Base-by-base conservation (phyloP, 1,140 invertebrate species). In the Drosophila trapezifrons region DNA sequence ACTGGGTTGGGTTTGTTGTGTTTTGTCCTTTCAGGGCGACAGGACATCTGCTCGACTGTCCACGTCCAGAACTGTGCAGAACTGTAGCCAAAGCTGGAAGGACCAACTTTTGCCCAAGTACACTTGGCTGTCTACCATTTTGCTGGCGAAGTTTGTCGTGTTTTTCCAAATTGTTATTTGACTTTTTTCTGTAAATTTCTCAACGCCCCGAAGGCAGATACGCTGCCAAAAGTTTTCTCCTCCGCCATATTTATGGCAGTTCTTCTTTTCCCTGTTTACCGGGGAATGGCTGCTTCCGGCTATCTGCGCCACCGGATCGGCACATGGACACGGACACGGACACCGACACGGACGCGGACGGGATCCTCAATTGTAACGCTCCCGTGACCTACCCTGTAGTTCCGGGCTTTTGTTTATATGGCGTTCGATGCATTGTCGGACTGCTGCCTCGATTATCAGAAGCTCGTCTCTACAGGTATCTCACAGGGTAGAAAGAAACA, bases 391-490 rank as follows among this genome's bases (percentile, higher is more conserved):
- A 98, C 97, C 97, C 97, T 98, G 97, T 98, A 98, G 97, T 98
- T 98, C 97, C 97, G 97, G 97, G 97, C 96, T 98, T 98, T 97
- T 98, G 97, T 98, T 96, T 97, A 96, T 96, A 95, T 96, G 95
- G 95, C 95, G 90, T 73, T 38, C 65, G 67, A 40, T 38, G 46
- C 32, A 69, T 52, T 69, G 57, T 59, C 43, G 51, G 65, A 80
- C 76, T 78, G 78, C 72, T 64, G 93, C 93, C 93, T 92, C 93
- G 93, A 93, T 94, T 94, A 95, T 98, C 97, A 98, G 97, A 98
- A 98, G 97, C 97, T 98, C 97, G 97, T 97, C 97, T 98, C 96
- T 98, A 98, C 97, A 98, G 97, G 97, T 98, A 98, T 98, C 97
- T 98, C 97, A 97, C 97, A 92, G 97, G 97, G 80, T 89, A 89